These are phyloP conservation scores for Apeira syringaria DNA, from an alignment of 2,888 invertebrate species.

Conservation along the genomic window DNA sequence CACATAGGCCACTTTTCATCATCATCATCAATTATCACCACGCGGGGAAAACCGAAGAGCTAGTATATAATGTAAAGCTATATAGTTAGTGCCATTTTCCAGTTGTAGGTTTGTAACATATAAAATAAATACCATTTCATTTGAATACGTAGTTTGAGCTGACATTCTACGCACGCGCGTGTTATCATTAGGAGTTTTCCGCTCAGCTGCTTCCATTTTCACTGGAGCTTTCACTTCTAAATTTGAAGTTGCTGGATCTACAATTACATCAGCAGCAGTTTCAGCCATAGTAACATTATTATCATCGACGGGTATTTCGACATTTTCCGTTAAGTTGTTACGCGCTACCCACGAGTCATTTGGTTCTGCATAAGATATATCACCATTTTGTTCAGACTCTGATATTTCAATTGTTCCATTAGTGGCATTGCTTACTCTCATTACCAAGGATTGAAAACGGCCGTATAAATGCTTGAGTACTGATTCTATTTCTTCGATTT, in stretches of 20 bases:
- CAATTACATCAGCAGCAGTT: constrained; percentile 3
- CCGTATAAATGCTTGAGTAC: constrained; percentile 42
- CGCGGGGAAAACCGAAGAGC: no score
- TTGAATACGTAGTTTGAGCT: constrained; percentile 56
- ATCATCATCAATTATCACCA: no score
- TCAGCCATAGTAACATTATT: constrained; percentile 10
- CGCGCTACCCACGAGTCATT: constrained; percentile 27
- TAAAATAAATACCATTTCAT: constrained; percentile 51
- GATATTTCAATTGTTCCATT: constrained; percentile 26
- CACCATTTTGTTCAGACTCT: constrained; percentile 33
- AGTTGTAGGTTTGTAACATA: no score
- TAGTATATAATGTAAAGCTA: no score
- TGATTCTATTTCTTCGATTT: constrained; percentile 47
- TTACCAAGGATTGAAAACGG: constrained; percentile 39
- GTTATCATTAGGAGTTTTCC: constrained; percentile 28
- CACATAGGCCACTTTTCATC: no score
- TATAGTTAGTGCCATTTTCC: no score
- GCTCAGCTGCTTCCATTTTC: constrained; percentile 25
- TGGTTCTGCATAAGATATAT: constrained; percentile 24
- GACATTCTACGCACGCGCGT: constrained; percentile 53
- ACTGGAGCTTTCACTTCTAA: constrained; percentile 12
- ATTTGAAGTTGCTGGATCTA: constrained; percentile 9
- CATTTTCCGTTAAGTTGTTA: constrained; percentile 18
- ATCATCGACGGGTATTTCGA: constrained; percentile 12
- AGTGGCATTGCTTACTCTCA: constrained; percentile 27